Percentiles rank a stretch among this genome's conserved stretches.
phyloP scores from a whole-genome alignment of 2,113 vertebrate species.

The Rissa tridactyla region DNA sequence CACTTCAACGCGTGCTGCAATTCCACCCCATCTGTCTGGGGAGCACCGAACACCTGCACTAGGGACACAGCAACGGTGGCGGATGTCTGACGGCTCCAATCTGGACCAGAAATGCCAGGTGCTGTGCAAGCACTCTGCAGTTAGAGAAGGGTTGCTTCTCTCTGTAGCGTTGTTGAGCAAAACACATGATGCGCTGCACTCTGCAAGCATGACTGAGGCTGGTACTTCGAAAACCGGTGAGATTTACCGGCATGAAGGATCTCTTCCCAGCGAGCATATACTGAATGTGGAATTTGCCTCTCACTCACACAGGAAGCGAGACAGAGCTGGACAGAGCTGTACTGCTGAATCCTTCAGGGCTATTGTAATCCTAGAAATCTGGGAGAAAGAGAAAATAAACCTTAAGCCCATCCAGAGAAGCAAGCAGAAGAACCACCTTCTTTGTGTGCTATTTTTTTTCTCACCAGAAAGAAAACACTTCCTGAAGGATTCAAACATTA shows the following conservation, averaged over 20 bases:
- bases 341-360: background rate
- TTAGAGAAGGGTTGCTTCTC: background rate
- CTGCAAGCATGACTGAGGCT: background rate
- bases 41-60: background rate
- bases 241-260: background rate
- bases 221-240: background rate
- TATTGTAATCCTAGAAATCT: background rate
- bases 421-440: background rate
- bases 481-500: background rate
- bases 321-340: background rate
- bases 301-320: background rate
- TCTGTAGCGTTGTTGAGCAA: background rate
- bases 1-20: background rate
- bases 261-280: background rate
- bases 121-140: background rate
- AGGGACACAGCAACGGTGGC: background rate
- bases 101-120: background rate
- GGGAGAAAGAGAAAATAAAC: background rate
- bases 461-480: background rate
- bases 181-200: background rate
- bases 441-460: background rate
- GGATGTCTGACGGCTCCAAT: background rate
- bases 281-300: background rate
- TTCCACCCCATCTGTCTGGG: background rate
- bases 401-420: background rate